phyloP scores from a whole-genome alignment of 2,797 vertebrate species.

The Sebastes reedi region DNA sequence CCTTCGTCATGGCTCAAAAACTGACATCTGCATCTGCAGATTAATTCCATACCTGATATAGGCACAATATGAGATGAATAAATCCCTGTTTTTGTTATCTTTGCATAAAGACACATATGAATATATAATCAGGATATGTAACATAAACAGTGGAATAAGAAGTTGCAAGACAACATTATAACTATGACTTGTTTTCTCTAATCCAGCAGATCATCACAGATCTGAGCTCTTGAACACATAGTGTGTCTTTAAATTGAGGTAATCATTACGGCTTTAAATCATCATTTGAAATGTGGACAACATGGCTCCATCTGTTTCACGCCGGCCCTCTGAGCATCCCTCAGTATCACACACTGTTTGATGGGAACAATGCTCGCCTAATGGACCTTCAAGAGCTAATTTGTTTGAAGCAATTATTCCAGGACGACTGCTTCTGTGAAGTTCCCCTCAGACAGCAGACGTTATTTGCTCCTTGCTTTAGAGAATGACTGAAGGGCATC shows the following conservation, averaged over 20 bases:
- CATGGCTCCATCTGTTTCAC: conserved; percentile 40
- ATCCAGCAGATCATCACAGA: neutral
- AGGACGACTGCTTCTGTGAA: conserved; percentile 56
- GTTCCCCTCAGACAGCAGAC: conserved; percentile 25
- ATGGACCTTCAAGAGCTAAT: conserved; percentile 78
- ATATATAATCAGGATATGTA: neutral
- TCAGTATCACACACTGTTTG: conserved; percentile 69
- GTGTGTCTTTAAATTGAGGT: conserved; percentile 37
- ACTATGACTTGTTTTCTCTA: neutral
- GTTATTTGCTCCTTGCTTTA: conserved; percentile 54
- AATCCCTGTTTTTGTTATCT: neutral
- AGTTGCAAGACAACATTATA: neutral
- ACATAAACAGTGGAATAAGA: neutral
- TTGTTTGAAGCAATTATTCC: conserved; percentile 79
- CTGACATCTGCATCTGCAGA: neutral
- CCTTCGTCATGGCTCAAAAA: neutral
- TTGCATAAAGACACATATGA: neutral
- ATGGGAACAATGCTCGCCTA: conserved; percentile 68
- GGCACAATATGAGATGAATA: neutral
- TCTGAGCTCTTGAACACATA: neutral
- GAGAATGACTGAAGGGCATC: conserved; percentile 63
- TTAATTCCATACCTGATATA: neutral
- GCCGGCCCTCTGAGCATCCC: conserved; percentile 63
- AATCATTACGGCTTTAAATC: conserved; percentile 52
- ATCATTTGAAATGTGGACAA: conserved; percentile 59